Conservation (phyloP, 2,888 invertebrate genomes). For the Pammene fasciana region DNA sequence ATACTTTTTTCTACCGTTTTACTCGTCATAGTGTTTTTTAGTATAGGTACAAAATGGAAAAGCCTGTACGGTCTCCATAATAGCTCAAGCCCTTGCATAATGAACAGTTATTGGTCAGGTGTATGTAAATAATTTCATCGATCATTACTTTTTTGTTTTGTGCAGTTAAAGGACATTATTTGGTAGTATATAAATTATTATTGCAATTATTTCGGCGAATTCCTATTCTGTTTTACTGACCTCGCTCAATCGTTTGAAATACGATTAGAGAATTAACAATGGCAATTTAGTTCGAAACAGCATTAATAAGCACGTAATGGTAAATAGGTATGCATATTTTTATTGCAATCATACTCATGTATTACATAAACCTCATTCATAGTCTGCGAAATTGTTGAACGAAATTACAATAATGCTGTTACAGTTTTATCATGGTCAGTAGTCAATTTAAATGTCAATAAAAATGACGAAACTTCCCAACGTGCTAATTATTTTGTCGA, state of each 20-base stretch:
- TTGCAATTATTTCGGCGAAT: too few relatives aligned
- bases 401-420: constrained; percentile 27
- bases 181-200: too few relatives aligned
- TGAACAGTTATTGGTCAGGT: constrained; percentile 18
- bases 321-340: neutral
- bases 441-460: constrained; percentile 41
- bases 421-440: constrained; percentile 36
- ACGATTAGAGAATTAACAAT: neutral
- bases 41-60: constrained; percentile 19
- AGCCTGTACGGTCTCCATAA: constrained; percentile 17
- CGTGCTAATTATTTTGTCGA: constrained; percentile 27
- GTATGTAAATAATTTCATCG: constrained; percentile 30
- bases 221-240: neutral
- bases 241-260: neutral
- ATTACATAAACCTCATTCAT: constrained; percentile 12
- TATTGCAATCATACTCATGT: neutral
- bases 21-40: neutral
- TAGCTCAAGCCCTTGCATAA: constrained; percentile 15
- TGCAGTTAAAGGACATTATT: neutral
- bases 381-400: constrained; percentile 19
- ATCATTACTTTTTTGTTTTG: constrained; percentile 19
- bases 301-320: constrained; percentile 9
- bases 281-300: neutral
- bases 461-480: constrained; percentile 29
- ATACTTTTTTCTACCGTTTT: too few relatives aligned